Evolutionary conservation across 1,140 invertebrate genomes (phyloP), one percentile per base, ranked within the genome.

Genomic region (Physella acuta): DNA sequence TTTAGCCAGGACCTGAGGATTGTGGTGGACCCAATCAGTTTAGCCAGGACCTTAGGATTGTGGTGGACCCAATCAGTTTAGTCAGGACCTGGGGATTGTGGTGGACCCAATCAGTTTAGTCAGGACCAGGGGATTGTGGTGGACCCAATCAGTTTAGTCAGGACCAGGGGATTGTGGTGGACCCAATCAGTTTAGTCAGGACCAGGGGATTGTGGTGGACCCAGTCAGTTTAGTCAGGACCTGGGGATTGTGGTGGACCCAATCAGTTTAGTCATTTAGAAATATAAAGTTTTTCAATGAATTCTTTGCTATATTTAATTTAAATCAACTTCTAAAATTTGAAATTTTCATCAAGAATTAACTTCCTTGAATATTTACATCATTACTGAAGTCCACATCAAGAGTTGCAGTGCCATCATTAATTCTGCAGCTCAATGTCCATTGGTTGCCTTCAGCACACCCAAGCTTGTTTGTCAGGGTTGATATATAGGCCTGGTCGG

Each of bases 321-420:
- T 36, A 37, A 2, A 26, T 1, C 8, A 16, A 36, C 20, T 11
- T 53, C 3, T 34, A 26, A 20, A 0, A 14, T 39, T 24, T 33
- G 36, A 4, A 26, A 17, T 34, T 36, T 8, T 3, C 24, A 14
- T 49, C 0, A 17, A 61, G 17, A 30, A 68, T 33, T 39, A 34
- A 8, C 61, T 44, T 55, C 34, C 3, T 26, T 17, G 20, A 28
- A 60, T 31, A 64, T 58, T 56, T 58, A 82, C 81, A 66, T 75
- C 55, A 61, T 80, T 70, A 67, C 73, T 66, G 1, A 83, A 72
- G 51, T 75, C 75, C 11, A 81, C 80, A 71, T 79, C 75, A 17
- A 80, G 28, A 14, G 73, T 68, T 11, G 73, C 73, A 20, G 78
- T 75, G 14, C 79, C 81, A 75, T 83, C 81, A 71, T 81, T 83